Base-by-base conservation (phyloP, 2,113 vertebrate genomes). In the Cottus gobio region DNA sequence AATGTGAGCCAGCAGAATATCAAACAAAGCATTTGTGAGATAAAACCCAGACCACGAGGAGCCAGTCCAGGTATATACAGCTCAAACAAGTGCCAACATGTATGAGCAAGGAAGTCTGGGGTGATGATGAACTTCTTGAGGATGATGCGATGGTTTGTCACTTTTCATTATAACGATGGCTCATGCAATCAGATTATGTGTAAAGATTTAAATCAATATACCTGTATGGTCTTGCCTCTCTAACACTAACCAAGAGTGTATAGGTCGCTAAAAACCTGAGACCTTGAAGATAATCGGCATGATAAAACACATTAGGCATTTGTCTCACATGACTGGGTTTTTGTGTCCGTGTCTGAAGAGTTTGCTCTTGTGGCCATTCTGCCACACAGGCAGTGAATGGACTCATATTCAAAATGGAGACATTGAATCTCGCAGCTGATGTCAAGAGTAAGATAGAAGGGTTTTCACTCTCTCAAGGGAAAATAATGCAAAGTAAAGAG, bases 381-480 rank as follows among this genome's bases (percentile, higher is more conserved):
- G 46, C 75, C 42, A 68, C 50, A 64, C 34, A 75, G 30, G 61
- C 82, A 56, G 28, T 78, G 78, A 91, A 88, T 73, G 72, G 75
- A 76, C 52, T 72, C 54, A 48, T 68, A 77, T n/a, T 86, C 75
- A 84, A 86, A 84, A 86, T 64, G 42, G 48, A 91, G 80, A 78
- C 84, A 86, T 12, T 80, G 79, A 89, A 82, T 87, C 62, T 85
- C 48, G 62, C 71, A 86, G 82, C 83, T 86, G 83, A 90, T 90
- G 79, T 87, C 83, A 82, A 85, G 82, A 86, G 77, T 85, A 85
- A 85, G 85, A 90, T 87, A 89, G 79, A 77, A 73, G 77, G 84
- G 83, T 89, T 88, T 93, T 91, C 92, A 89, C 87, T 58, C 72
- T 84, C 87, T 85, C 89, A 77, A 61, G 82, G 87, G 87, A 90